A percentile compares a stretch with the other conserved stretches of the same genome.
phyloP scores from a whole-genome alignment of 2,888 invertebrate genomes.

The Hybos culiciformis region DNA sequence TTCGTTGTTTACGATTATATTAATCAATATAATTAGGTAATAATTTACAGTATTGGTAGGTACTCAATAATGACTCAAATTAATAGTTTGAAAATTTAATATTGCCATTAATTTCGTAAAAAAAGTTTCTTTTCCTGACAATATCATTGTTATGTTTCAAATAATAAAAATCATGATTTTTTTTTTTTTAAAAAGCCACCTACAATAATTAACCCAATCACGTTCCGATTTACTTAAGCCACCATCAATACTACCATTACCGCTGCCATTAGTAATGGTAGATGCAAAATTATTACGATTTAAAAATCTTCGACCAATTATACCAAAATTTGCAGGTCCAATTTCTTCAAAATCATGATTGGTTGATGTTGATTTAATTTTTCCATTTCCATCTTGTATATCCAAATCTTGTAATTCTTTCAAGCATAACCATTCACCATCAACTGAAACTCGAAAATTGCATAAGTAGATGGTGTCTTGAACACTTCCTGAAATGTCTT shows the following conservation, averaged over 20 bases:
- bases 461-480: conserved; percentile 95
- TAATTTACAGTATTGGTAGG: too few relatives aligned
- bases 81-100: too few relatives aligned
- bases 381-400: conserved; percentile 44
- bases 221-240: conserved; percentile 28
- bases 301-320: conserved; percentile 15
- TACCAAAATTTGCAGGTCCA: conserved; percentile 2
- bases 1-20: too few relatives aligned
- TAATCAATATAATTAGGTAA: too few relatives aligned
- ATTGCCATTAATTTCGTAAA: too few relatives aligned
- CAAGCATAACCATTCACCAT: conserved; percentile 92
- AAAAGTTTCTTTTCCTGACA: too few relatives aligned
- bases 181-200: conserved; percentile 31
- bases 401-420: conserved; percentile 89
- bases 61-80: too few relatives aligned
- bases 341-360: background rate
- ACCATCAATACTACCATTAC: conserved; percentile 1
- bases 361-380: background rate
- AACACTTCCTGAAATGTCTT: conserved; percentile 40
- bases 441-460: conserved; percentile 93
- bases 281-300: conserved; percentile 10
- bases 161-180: background rate
- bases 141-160: background rate
- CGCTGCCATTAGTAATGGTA: conserved; percentile 2
- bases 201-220: conserved; percentile 34